phyloP scores from a whole-genome alignment of 2,797 vertebrate species.

The Sebastes trivittatus region DNA sequence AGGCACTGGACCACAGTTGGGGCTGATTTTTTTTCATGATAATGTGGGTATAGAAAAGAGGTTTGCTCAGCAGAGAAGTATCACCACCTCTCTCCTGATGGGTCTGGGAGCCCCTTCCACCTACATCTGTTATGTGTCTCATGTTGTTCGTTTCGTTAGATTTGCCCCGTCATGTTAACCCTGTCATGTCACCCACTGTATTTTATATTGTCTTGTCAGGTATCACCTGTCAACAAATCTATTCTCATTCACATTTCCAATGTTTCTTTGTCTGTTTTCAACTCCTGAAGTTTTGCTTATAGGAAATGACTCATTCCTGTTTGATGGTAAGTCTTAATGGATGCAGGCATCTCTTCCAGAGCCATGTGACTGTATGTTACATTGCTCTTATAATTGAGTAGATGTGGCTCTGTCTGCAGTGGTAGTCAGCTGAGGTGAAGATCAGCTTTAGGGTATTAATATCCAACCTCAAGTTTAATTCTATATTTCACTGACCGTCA shows the following conservation, averaged over 20 bases:
- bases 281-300: constrained; percentile 20
- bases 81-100: too few relatives aligned
- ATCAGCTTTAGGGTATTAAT: not conserved
- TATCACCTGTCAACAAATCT: not conserved
- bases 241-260: not conserved
- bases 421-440: not conserved
- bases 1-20: too few relatives aligned
- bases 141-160: too few relatives aligned
- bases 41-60: too few relatives aligned
- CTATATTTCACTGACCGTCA: not conserved
- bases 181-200: too few relatives aligned
- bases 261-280: not conserved
- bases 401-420: not conserved
- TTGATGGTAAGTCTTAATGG: constrained; percentile 37
- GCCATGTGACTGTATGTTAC: not conserved
- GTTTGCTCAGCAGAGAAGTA: too few relatives aligned
- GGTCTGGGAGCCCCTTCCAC: too few relatives aligned
- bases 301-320: constrained; percentile 30
- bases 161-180: too few relatives aligned
- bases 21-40: too few relatives aligned
- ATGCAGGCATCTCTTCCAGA: not conserved
- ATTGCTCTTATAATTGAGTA: not conserved
- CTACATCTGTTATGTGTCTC: too few relatives aligned
- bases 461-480: not conserved
- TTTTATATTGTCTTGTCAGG: too few relatives aligned